Conservation (phyloP, 2,113 vertebrate genomes). For the Recurvirostra avosetta region DNA sequence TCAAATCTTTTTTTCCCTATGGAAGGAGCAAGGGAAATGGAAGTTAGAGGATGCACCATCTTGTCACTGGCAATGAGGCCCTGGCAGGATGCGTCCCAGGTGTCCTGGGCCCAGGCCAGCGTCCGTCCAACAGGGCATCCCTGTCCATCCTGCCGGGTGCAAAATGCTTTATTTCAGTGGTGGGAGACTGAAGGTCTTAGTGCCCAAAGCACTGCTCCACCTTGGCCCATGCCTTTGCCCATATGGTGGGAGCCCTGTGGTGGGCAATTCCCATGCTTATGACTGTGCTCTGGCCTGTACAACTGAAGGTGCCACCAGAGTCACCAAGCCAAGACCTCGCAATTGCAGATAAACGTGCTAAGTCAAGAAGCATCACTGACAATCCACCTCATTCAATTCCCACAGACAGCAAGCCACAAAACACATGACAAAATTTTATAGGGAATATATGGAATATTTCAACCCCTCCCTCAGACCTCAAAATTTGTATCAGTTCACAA, state of each 20-base stretch:
- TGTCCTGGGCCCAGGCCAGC: not conserved
- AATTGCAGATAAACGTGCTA: not conserved
- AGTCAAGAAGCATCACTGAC: not conserved
- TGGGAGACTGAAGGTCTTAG: not conserved
- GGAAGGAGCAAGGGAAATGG: not conserved
- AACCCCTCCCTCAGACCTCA: accelerated
- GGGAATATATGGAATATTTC: not conserved
- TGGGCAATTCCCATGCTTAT: not conserved
- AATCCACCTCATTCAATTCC: not conserved
- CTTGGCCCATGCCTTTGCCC: not conserved
- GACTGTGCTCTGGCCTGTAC: not conserved
- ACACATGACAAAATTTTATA: not conserved
- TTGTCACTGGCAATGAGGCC: not conserved
- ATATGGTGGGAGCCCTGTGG: no score
- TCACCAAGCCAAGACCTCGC: accelerated
- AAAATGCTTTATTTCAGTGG: not conserved
- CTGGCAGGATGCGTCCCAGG: not conserved
- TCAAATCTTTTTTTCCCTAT: not conserved
- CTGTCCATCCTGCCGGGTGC: not conserved
- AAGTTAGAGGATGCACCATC: not conserved
- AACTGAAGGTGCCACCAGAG: not conserved
- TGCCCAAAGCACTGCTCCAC: accelerated
- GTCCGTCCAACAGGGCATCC: not conserved
- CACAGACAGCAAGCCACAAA: not conserved
- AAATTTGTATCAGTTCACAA: not conserved